These are phyloP conservation scores for Ooceraea biroi DNA, from an alignment of 1,140 invertebrate species.

Conservation along the genomic window DNA sequence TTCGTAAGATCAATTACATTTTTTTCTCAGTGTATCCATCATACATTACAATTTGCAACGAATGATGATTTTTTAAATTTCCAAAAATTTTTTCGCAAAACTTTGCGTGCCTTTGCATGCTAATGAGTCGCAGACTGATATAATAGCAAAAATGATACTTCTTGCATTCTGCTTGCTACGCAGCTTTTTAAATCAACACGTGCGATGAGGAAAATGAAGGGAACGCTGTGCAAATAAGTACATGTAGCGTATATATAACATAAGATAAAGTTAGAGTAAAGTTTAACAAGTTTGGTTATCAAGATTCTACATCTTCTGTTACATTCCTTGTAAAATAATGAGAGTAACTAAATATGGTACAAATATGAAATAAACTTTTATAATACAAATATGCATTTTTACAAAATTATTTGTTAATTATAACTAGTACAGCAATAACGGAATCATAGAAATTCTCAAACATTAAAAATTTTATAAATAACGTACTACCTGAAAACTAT, in stretches of 20 bases:
- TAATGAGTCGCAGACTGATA: neutral
- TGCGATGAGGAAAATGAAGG: conserved; percentile 1
- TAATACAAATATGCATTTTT: neutral
- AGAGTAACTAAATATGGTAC: neutral
- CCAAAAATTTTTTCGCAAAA: no score
- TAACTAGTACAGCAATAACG: neutral
- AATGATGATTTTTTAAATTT: no score
- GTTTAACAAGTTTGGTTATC: neutral
- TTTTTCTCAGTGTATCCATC: no score
- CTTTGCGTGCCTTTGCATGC: neutral
- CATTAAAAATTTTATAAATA: conserved; percentile 3
- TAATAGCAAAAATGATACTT: conserved; percentile 40
- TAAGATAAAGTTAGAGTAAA: neutral
- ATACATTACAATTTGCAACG: no score
- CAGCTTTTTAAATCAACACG: conserved; percentile 2
- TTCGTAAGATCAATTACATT: no score
- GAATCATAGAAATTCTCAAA: neutral
- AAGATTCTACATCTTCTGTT: conserved; percentile 1
- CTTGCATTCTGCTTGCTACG: conserved; percentile 5
- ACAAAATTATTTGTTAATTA: neutral
- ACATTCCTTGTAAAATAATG: no score
- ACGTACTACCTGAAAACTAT: neutral
- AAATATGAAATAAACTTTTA: neutral
- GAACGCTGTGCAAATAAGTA: neutral
- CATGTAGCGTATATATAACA: neutral